phyloP scores from a whole-genome alignment of 1,140 invertebrate species.

The Drosophila teissieri region DNA sequence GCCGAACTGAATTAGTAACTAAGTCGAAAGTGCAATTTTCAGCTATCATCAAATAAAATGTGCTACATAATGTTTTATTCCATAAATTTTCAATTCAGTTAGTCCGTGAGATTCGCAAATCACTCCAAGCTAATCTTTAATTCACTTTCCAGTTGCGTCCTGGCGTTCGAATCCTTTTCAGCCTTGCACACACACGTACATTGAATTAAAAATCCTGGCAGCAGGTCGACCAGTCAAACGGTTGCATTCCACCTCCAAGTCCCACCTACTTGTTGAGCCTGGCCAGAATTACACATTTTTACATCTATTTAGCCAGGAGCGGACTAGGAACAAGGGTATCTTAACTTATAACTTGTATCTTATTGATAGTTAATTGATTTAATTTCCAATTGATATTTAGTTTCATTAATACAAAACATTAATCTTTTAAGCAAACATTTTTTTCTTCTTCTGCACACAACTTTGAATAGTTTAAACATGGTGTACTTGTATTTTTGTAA shows the following conservation, averaged over 20 bases:
- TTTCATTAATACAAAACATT: no score
- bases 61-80: slow-evolving; percentile 2
- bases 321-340: slow-evolving; percentile 2
- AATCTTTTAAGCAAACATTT: no score
- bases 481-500: no score
- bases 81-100: neutral
- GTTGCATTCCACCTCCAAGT: slow-evolving; percentile 19
- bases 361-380: no score
- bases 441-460: no score
- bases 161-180: slow-evolving; percentile 30
- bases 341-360: no score
- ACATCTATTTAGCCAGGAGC: slow-evolving; percentile 24
- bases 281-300: slow-evolving; percentile 13
- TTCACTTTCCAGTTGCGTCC: slow-evolving; percentile 20
- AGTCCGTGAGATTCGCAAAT: slow-evolving; percentile 10
- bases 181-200: slow-evolving; percentile 53
- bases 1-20: neutral
- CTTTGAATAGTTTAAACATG: no score
- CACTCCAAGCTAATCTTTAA: slow-evolving; percentile 25
- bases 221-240: slow-evolving; percentile 16
- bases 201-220: slow-evolving; percentile 56
- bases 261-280: slow-evolving; percentile 59
- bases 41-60: slow-evolving; percentile 9
- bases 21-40: slow-evolving; percentile 2
- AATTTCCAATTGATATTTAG: no score